These are phyloP conservation scores for Anomalospiza imberbis DNA, from an alignment of 2,797 vertebrate genomes.

Conservation along the genomic window DNA sequence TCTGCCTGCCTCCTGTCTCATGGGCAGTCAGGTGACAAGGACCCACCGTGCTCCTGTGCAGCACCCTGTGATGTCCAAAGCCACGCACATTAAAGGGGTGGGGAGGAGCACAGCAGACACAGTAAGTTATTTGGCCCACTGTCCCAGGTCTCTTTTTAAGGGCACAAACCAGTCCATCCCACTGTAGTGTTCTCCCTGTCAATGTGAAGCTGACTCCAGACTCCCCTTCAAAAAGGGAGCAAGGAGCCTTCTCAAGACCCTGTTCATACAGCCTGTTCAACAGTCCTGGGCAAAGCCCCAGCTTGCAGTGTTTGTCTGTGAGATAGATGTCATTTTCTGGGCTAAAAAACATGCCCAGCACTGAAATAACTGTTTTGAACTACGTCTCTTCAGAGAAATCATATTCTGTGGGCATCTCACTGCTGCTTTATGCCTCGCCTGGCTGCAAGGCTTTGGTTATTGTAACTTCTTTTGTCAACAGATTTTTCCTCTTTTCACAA, in stretches of 20 bases:
- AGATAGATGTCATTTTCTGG: background rate
- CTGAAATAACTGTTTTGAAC: background rate
- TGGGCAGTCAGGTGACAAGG: background rate
- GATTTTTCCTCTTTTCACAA: background rate
- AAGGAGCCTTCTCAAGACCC: background rate
- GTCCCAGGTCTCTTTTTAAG: background rate
- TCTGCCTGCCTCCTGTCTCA: background rate
- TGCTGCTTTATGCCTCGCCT: background rate
- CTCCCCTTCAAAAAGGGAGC: background rate
- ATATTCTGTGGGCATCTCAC: background rate
- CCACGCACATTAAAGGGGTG: fast-evolving
- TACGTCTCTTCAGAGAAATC: background rate
- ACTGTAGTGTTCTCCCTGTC: background rate
- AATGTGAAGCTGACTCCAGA: background rate
- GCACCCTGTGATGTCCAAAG: background rate
- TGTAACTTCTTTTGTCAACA: background rate
- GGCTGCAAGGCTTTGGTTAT: background rate
- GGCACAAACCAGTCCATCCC: background rate
- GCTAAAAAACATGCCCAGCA: background rate
- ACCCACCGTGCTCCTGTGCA: background rate
- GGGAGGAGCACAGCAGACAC: background rate
- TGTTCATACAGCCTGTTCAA: background rate
- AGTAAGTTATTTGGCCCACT: background rate
- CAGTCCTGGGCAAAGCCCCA: background rate
- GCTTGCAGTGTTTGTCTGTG: background rate